phyloP scores from a whole-genome alignment of 2,797 vertebrate species.

The Ceryle rudis region DNA sequence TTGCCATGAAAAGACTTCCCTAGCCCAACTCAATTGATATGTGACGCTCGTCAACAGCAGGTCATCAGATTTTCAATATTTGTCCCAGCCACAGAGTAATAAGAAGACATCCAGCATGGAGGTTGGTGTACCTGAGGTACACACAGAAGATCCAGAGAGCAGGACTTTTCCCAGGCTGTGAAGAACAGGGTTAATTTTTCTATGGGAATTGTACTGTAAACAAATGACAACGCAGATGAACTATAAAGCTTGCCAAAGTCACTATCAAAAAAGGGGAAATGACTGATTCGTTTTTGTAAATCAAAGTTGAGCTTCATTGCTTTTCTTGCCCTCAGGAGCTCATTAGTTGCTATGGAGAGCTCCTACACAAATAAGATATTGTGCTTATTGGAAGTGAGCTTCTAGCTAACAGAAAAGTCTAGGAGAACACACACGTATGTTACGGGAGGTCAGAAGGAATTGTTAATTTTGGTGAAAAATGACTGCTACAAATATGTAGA shows the following conservation, averaged over 20 bases:
- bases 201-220: background rate
- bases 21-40: background rate
- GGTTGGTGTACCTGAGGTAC: background rate
- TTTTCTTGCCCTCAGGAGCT: conserved; percentile 13
- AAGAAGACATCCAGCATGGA: background rate
- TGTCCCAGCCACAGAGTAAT: background rate
- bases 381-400: background rate
- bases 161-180: background rate
- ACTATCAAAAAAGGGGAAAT: conserved; percentile 14
- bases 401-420: conserved; percentile 21
- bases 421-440: background rate
- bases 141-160: background rate
- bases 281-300: background rate
- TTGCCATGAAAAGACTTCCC: background rate
- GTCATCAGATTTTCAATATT: background rate
- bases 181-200: background rate
- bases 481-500: background rate
- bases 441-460: background rate
- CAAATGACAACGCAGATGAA: background rate
- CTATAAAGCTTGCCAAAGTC: conserved; percentile 13
- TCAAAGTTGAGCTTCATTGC: conserved; percentile 43
- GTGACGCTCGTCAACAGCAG: background rate
- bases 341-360: conserved; percentile 55
- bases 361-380: conserved; percentile 25
- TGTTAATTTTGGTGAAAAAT: conserved; percentile 38